phyloP scores from a whole-genome alignment of 1,140 invertebrate species.

The Drosophila sproati region DNA sequence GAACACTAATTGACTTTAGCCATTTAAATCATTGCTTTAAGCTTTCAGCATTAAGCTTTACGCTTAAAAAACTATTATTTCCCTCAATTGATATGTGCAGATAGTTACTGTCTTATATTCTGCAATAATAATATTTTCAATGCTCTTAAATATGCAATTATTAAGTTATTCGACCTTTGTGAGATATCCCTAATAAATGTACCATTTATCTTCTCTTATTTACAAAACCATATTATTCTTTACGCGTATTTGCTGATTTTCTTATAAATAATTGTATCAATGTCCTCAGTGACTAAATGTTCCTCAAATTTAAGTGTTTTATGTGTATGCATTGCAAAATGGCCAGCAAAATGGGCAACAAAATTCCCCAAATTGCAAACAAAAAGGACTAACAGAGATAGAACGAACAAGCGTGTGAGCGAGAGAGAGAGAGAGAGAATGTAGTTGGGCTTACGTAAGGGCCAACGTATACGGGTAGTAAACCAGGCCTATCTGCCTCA shows the following conservation, averaged over 20 bases:
- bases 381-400: conserved; percentile 5
- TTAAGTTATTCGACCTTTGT: no score
- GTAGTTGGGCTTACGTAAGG: neutral
- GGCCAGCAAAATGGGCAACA: conserved; percentile 54
- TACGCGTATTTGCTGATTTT: neutral
- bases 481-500: neutral
- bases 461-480: conserved; percentile 36
- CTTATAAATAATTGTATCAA: neutral
- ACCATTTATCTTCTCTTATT: conserved; percentile 21
- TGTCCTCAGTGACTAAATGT: conserved; percentile 11
- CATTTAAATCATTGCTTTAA: neutral
- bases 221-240: neutral
- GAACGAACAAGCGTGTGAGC: neutral
- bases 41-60: neutral
- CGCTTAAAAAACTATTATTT: neutral
- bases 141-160: no score
- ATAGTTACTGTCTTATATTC: no score
- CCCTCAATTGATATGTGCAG: neutral
- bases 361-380: conserved; percentile 36
- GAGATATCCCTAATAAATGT: no score
- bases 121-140: no score
- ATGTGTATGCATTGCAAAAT: conserved; percentile 66
- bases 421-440: neutral
- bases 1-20: neutral
- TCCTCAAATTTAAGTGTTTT: conserved; percentile 53